These are phyloP conservation scores for Corydoras sp. DNA, from an alignment of 2,113 vertebrate genomes.

Conservation along the genomic window DNA sequence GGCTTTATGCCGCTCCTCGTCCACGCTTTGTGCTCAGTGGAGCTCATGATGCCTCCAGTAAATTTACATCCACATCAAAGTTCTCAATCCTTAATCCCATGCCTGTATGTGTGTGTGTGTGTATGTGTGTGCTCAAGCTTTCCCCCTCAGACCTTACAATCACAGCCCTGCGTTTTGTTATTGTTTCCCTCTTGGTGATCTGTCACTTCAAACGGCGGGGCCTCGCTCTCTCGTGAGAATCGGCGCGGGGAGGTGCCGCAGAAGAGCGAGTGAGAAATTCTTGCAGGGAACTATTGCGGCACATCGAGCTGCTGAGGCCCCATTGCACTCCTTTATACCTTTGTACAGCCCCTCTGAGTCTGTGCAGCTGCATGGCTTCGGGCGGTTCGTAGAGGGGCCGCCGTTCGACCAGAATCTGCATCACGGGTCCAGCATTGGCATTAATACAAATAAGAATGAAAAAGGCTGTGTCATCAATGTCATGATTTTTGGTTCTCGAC, in stretches of 20 bases:
- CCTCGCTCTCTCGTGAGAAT: conserved; percentile 39
- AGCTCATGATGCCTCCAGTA: neutral
- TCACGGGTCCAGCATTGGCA: no score
- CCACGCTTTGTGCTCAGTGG: neutral
- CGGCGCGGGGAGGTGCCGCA: conserved; percentile 14
- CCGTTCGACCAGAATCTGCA: no score
- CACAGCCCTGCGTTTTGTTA: conserved; percentile 13
- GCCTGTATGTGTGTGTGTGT: neutral
- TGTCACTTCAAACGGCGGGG: conserved; percentile 19
- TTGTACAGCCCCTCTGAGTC: neutral
- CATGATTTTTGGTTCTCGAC: no score
- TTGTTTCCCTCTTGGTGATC: conserved; percentile 15
- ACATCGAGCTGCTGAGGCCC: neutral
- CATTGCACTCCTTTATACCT: neutral
- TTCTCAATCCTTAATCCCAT: neutral
- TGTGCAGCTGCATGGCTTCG: conserved; percentile 14
- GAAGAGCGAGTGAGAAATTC: conserved; percentile 48
- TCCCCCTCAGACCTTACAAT: conserved; percentile 9
- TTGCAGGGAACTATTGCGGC: conserved; percentile 36
- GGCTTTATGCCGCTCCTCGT: no score
- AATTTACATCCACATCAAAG: neutral
- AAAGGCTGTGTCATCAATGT: no score
- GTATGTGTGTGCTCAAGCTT: neutral
- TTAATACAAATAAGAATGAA: no score
- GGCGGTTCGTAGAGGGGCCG: neutral